A percentile compares a stretch with the other conserved stretches of the same genome.
Conservation (phyloP, 2,888 invertebrate genomes). For the Watsonalla binaria region DNA sequence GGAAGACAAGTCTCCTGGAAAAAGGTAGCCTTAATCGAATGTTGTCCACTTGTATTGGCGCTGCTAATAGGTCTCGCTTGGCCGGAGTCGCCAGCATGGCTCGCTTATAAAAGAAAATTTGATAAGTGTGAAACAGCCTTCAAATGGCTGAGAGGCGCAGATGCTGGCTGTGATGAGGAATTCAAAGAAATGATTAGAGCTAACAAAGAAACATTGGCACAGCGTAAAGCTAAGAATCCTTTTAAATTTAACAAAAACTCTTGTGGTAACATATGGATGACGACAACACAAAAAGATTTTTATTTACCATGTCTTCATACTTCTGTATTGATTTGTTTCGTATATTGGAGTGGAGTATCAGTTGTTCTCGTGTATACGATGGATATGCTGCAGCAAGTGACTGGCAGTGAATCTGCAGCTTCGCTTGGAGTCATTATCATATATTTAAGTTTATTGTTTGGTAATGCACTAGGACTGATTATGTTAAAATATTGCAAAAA, state of each 20-base stretch:
- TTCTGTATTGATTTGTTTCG: slow-evolving; percentile 8
- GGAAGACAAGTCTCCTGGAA: background rate
- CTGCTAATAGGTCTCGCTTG: background rate
- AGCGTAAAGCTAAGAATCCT: background rate
- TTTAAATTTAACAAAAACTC: background rate
- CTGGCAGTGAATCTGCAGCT: slow-evolving; percentile 6
- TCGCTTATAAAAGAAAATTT: slow-evolving; percentile 1
- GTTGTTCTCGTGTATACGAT: slow-evolving; percentile 14
- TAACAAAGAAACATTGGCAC: background rate
- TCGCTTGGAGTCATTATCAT: slow-evolving; percentile 10
- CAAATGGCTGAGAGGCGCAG: background rate
- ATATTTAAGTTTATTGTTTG: slow-evolving; percentile 7
- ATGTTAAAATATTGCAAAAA: slow-evolving; percentile 10
- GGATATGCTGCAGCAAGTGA: slow-evolving; percentile 9
- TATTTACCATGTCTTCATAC: slow-evolving; percentile 12
- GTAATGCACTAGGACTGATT: slow-evolving; percentile 4
- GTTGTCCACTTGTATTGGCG: background rate
- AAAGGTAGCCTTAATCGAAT: background rate
- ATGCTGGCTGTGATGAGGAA: background rate
- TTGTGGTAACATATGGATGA: background rate
- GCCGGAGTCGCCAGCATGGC: slow-evolving; percentile 1
- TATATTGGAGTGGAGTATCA: slow-evolving; percentile 15
- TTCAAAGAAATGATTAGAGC: background rate
- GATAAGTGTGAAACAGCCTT: background rate
- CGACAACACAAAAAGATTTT: slow-evolving; percentile 9